Conservation (phyloP, 2,888 invertebrate genomes). For the Sesamia inferens region DNA sequence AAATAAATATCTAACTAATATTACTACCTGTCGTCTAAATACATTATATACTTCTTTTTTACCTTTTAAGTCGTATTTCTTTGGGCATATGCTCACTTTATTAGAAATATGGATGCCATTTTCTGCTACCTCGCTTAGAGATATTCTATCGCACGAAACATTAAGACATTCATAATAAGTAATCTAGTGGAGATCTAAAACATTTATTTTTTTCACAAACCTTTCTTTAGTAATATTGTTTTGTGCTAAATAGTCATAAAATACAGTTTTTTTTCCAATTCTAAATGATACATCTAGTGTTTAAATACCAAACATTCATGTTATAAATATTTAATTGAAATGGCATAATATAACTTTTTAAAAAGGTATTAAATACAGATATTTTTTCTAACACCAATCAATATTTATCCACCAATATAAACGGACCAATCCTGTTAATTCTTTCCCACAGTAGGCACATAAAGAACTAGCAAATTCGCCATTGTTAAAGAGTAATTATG, state of each 20-base stretch:
- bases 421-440: background rate
- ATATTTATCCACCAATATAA: background rate
- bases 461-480: background rate
- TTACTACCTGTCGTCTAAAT: constrained; percentile 27
- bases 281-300: background rate
- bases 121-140: background rate
- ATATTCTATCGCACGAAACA: background rate
- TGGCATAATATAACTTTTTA: background rate
- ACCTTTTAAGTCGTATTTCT: constrained; percentile 40
- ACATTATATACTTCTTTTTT: constrained; percentile 14
- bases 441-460: background rate
- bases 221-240: background rate
- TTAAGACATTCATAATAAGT: constrained; percentile 1
- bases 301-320: constrained; percentile 2
- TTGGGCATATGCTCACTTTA: constrained; percentile 9
- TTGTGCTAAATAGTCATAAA: background rate
- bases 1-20: no score
- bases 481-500: background rate
- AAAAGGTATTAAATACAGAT: background rate
- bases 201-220: background rate
- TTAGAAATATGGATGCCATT: background rate
- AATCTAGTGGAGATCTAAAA: constrained; percentile 1
- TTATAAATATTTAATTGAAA: background rate
- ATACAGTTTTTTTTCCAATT: background rate
- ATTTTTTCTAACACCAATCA: background rate